phyloP scores from a whole-genome alignment of 2,888 invertebrate genomes.

The Theretra japonica region DNA sequence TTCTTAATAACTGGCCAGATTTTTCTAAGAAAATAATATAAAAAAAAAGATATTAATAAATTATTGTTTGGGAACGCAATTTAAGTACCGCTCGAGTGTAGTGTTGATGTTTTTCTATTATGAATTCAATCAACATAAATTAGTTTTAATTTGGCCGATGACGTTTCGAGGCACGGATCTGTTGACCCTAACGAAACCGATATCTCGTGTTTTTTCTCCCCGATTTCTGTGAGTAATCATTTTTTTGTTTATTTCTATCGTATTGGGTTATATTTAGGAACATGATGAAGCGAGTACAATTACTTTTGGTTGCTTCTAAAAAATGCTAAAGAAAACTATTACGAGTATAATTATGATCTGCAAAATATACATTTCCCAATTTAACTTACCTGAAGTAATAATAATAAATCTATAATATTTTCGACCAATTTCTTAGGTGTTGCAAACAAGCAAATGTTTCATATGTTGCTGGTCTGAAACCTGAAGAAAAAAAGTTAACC shows the following conservation, averaged over 20 bases:
- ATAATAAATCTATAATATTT: too few species aligned
- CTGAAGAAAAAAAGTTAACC: too few species aligned
- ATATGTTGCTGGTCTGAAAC: too few species aligned
- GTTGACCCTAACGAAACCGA: slow-evolving; percentile 31
- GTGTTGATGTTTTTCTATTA: slow-evolving; percentile 81
- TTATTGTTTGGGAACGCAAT: slow-evolving; percentile 32
- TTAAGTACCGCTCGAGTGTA: slow-evolving; percentile 43
- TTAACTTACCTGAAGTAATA: too few species aligned
- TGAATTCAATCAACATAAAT: slow-evolving; percentile 83
- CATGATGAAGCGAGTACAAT: not conserved
- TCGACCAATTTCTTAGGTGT: too few species aligned
- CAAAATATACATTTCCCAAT: too few species aligned
- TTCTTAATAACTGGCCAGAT: not conserved
- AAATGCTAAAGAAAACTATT: not conserved
- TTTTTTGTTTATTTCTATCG: slow-evolving; percentile 65
- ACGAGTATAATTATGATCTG: too few species aligned
- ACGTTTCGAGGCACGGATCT: slow-evolving; percentile 47
- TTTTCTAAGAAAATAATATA: slow-evolving; percentile 4
- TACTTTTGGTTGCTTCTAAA: not conserved
- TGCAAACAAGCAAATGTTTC: too few species aligned
- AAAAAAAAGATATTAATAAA: slow-evolving; percentile 19
- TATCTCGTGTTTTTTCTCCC: slow-evolving; percentile 62
- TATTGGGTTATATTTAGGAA: slow-evolving; percentile 46
- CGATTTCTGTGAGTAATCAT: slow-evolving; percentile 60
- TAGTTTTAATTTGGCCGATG: slow-evolving; percentile 76